Base-by-base conservation (phyloP, 1,140 invertebrate species). In the Hestina assimilis region DNA sequence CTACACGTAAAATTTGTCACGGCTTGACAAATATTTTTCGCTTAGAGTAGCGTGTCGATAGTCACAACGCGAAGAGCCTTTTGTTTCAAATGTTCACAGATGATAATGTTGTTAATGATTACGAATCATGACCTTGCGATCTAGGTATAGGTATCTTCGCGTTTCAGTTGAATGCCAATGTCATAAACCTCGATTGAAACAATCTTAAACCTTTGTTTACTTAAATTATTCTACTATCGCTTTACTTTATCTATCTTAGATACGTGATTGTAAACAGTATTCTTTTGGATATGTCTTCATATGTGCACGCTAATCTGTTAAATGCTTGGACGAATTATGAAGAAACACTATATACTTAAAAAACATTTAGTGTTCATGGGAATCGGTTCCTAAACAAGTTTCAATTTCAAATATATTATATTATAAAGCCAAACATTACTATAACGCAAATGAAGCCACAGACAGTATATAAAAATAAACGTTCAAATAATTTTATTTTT, bases 81-180 rank as follows among this genome's bases (percentile, higher is more conserved):
- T 51, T 51, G 47, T 38, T 38, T 38, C 33, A 9, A 5, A 11
- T 48, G n/a, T 24, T 28, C 31, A 15, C 46, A 24, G 31, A 17
- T 29, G 45, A 48, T 56, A 43, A 51, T 50, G 48, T 52, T 14
- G 48, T 33, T 35, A 62, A 41, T 67, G 59, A 73, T 68, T 75
- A 67, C 15, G 43, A 69, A 68, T 63, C 62, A 51, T 75, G 75
- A 69, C 78, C 76, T 82, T 78, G 75, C 63, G 51, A 60, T 69
- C 69, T 66, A 72, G 50, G 46, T 64, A 55, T 59, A 54, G 33
- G 64, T 77, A 73, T 70, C 60, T 66, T 33, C 59, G 55, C 74
- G 75, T 71, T 67, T 74, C 65, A 79, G 51, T 66, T 75, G 68
- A 81, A 77, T 80, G 71, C 65, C 73, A 76, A 77, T 77, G 75